phyloP scores from a whole-genome alignment of 2,113 vertebrate genomes.

The Misgurnus mizolepis region DNA sequence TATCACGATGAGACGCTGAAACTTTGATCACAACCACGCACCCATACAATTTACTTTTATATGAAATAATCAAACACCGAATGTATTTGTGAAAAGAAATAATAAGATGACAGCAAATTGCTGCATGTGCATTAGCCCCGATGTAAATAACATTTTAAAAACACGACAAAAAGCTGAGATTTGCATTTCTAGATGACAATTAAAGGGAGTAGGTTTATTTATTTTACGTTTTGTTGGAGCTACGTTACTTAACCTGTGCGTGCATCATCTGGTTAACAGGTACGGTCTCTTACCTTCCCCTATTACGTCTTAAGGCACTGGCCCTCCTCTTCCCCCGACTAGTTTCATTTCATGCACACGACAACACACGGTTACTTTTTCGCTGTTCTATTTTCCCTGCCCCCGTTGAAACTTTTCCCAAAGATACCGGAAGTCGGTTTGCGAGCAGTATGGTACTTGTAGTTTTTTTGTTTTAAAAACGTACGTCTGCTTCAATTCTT shows the following conservation, averaged over 20 bases:
- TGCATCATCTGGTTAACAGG: slow-evolving; percentile 3
- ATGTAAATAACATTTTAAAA: background rate
- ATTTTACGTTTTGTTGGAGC: background rate
- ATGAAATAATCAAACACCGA: background rate
- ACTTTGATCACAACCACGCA: slow-evolving; percentile 15
- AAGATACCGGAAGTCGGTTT: slow-evolving; percentile 69
- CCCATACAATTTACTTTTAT: background rate
- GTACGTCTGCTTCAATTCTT: background rate
- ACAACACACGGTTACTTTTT: slow-evolving; percentile 60
- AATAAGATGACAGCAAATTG: background rate
- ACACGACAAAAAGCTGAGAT: background rate
- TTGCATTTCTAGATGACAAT: background rate
- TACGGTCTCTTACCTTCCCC: slow-evolving; percentile 53
- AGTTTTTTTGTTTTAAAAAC: slow-evolving; percentile 65
- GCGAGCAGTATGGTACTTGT: slow-evolving; percentile 69
- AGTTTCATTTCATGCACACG: slow-evolving; percentile 56
- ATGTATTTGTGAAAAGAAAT: background rate
- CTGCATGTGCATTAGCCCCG: background rate
- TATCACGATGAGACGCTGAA: background rate
- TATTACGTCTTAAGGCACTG: slow-evolving; percentile 37
- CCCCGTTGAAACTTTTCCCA: slow-evolving; percentile 69
- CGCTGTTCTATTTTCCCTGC: slow-evolving; percentile 59
- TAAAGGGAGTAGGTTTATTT: background rate
- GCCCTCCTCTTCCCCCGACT: slow-evolving; percentile 53
- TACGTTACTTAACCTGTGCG: background rate